Evolutionary conservation across 2,113 vertebrate genomes (phyloP).

Genomic region (Mionectes macconnelli): DNA sequence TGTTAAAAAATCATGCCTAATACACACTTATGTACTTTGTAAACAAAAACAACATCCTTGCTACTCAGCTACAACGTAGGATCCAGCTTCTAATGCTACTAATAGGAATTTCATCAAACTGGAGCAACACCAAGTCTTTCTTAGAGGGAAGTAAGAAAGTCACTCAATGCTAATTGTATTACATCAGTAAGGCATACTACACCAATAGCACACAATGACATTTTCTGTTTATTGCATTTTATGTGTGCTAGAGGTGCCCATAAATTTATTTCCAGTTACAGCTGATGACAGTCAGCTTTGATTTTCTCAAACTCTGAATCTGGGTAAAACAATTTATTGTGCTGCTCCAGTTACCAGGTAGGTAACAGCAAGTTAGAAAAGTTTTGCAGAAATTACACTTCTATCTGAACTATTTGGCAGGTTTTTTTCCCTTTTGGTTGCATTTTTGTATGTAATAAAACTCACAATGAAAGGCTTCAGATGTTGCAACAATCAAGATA

Average conservation of each 20-base stretch:
- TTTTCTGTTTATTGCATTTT: neutral
- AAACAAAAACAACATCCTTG: neutral
- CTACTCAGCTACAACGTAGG: neutral
- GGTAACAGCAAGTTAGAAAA: neutral
- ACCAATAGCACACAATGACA: neutral
- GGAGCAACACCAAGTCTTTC: neutral
- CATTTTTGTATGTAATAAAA: conserved; percentile 37
- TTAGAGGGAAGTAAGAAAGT: neutral
- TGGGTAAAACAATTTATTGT: neutral
- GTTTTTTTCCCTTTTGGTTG: neutral
- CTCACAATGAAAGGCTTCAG: conserved; percentile 10
- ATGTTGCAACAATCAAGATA: conserved; percentile 4
- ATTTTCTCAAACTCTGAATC: neutral
- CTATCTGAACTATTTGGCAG: neutral
- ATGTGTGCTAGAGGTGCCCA: neutral
- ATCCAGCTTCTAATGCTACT: neutral
- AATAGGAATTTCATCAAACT: neutral
- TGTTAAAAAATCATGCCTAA: neutral
- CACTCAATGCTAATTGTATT: neutral
- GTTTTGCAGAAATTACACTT: neutral
- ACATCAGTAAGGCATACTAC: neutral
- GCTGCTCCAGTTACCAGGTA: neutral
- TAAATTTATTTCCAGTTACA: conserved; percentile 12
- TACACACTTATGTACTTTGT: neutral
- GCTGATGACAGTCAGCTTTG: neutral